Conservation (phyloP, 2,797 vertebrate genomes). For the Apodemus agrarius region DNA sequence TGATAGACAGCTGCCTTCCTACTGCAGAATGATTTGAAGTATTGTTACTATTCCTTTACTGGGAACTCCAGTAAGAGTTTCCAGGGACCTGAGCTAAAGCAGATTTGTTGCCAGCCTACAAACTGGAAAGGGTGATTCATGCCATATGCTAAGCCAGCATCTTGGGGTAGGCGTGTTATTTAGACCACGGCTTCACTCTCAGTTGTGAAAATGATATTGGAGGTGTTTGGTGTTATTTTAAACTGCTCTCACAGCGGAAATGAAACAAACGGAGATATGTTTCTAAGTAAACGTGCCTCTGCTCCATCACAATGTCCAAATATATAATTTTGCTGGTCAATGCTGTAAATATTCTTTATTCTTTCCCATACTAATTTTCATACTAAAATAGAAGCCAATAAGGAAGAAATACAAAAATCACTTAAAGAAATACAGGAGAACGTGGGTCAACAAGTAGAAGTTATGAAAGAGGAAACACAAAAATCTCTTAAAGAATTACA, state of each 20-base stretch:
- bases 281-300: neutral
- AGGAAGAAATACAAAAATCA: no score
- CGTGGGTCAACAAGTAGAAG: no score
- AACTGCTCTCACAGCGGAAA: neutral
- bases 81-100: conserved; percentile 62
- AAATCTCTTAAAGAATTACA: no score
- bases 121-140: neutral
- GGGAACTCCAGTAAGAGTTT: conserved; percentile 83
- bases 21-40: conserved; percentile 81
- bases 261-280: neutral
- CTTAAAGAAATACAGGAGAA: no score
- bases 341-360: neutral
- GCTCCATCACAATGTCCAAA: neutral
- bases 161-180: neutral
- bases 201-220: neutral
- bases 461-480: no score
- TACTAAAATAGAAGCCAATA: no score
- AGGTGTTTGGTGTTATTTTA: neutral
- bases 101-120: neutral
- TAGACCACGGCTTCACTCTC: neutral
- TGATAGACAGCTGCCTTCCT: conserved; percentile 79
- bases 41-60: conserved; percentile 85
- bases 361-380: neutral
- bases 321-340: neutral
- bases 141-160: neutral